Evolutionary conservation across 1,140 invertebrate species (phyloP).

Genomic region (Neomicropteryx cornuta): DNA sequence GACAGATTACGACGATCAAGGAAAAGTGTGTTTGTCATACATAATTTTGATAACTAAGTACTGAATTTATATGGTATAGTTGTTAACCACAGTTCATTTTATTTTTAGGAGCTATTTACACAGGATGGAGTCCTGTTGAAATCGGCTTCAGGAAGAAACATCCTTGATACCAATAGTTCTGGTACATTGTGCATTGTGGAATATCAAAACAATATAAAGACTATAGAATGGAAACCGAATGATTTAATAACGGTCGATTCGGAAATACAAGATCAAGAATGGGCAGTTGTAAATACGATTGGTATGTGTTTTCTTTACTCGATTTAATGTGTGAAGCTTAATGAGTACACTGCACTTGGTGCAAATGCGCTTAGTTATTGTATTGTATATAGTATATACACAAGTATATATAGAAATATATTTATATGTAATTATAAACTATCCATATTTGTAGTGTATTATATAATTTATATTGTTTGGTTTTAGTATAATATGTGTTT

Average conservation of each 20-base stretch:
- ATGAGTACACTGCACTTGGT: slow-evolving; percentile 18
- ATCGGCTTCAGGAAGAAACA: slow-evolving; percentile 39
- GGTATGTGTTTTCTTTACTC: slow-evolving; percentile 38
- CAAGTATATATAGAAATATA: not conserved
- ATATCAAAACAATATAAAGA: slow-evolving; percentile 38
- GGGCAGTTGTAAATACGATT: slow-evolving; percentile 68
- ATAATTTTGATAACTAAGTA: not conserved
- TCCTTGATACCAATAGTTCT: slow-evolving; percentile 44
- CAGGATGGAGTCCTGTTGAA: slow-evolving; percentile 53
- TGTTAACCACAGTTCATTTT: too few species aligned
- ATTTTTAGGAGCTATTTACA: slow-evolving; percentile 41
- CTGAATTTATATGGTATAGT: not conserved
- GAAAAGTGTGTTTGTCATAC: not conserved
- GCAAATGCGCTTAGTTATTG: not conserved
- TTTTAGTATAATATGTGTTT: too few species aligned
- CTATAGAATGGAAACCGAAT: slow-evolving; percentile 69
- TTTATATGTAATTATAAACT: too few species aligned
- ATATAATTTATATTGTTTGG: too few species aligned
- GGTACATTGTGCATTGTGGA: slow-evolving; percentile 47
- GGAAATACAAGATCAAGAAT: slow-evolving; percentile 67
- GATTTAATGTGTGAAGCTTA: slow-evolving; percentile 33
- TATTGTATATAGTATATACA: not conserved
- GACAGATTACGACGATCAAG: too few species aligned
- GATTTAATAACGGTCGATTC: slow-evolving; percentile 60
- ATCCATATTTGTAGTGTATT: too few species aligned